A percentile compares a stretch with the other conserved stretches of the same genome.
Evolutionary conservation across 1,140 invertebrate genomes (phyloP).

Genomic region (Achatina immaculata): DNA sequence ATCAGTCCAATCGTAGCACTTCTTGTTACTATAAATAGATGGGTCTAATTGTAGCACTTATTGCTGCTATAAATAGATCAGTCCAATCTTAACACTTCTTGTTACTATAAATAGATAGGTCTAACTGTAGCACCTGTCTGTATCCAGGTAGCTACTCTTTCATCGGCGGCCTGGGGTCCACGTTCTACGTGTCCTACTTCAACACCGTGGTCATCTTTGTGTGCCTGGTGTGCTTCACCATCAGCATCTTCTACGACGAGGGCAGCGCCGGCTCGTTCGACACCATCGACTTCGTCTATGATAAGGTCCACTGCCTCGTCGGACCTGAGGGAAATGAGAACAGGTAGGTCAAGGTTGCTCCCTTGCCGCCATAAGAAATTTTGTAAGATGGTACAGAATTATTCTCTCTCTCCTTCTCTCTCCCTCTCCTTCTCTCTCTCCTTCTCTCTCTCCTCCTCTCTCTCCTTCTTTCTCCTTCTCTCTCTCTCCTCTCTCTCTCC

Average conservation of each 20-base stretch:
- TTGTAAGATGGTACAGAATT: neutral
- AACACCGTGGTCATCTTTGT: slow-evolving; percentile 68
- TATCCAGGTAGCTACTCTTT: slow-evolving; percentile 65
- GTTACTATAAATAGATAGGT: too few species aligned
- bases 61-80: too few species aligned
- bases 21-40: too few species aligned
- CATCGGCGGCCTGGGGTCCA: slow-evolving; percentile 70
- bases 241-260: slow-evolving; percentile 43
- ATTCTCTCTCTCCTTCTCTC: neutral
- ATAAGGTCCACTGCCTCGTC: slow-evolving; percentile 53
- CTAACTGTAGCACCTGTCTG: neutral
- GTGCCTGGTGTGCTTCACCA: slow-evolving; percentile 55
- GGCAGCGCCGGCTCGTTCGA: slow-evolving; percentile 39
- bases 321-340: slow-evolving; percentile 62
- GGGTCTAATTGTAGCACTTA: too few species aligned
- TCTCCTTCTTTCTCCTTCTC: neutral
- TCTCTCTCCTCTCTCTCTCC: neutral
- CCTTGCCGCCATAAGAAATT: neutral
- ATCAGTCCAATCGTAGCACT: too few species aligned
- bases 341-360: slow-evolving; percentile 3
- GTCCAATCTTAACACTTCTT: too few species aligned
- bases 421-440: neutral
- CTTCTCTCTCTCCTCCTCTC: neutral
- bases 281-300: slow-evolving; percentile 53
- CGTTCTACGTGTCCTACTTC: slow-evolving; percentile 72